Percentiles rank a stretch among this genome's conserved stretches.
phyloP scores from a whole-genome alignment of 2,888 invertebrate species.

The Cotesia congregata region DNA sequence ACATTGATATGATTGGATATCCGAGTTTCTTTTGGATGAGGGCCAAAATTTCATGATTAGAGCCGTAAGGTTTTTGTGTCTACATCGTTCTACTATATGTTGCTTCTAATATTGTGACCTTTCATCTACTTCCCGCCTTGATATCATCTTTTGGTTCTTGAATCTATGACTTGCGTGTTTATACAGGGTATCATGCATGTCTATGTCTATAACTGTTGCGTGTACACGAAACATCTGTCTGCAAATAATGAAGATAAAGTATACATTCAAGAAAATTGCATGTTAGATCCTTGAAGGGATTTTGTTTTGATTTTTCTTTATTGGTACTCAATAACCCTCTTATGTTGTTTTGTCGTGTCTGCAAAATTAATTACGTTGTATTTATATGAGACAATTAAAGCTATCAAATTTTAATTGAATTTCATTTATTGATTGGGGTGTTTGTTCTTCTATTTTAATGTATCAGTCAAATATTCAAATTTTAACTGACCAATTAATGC shows the following conservation, averaged over 20 bases:
- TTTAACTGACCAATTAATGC: too few species aligned
- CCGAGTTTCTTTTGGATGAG: background rate
- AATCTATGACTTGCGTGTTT: background rate
- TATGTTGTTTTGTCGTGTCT: too few species aligned
- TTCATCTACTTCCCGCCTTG: background rate
- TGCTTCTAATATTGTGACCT: background rate
- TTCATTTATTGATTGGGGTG: background rate
- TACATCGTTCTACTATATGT: background rate
- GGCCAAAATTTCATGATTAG: background rate
- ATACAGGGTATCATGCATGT: background rate
- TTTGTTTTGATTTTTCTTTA: constrained; percentile 11
- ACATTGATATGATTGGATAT: background rate
- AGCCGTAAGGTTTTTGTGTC: background rate
- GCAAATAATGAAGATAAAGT: constrained; percentile 12
- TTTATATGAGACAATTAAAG: background rate
- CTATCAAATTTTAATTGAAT: background rate
- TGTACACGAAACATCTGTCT: background rate
- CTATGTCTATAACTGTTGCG: background rate
- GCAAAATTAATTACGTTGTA: too few species aligned
- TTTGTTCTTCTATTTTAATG: background rate
- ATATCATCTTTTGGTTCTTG: background rate
- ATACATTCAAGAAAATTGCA: constrained; percentile 23
- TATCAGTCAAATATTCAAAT: background rate
- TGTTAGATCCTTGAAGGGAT: constrained; percentile 1
- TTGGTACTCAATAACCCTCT: too few species aligned